These are phyloP conservation scores for Ranitomeya imitator DNA, from an alignment of 2,113 vertebrate genomes.

Conservation along the genomic window DNA sequence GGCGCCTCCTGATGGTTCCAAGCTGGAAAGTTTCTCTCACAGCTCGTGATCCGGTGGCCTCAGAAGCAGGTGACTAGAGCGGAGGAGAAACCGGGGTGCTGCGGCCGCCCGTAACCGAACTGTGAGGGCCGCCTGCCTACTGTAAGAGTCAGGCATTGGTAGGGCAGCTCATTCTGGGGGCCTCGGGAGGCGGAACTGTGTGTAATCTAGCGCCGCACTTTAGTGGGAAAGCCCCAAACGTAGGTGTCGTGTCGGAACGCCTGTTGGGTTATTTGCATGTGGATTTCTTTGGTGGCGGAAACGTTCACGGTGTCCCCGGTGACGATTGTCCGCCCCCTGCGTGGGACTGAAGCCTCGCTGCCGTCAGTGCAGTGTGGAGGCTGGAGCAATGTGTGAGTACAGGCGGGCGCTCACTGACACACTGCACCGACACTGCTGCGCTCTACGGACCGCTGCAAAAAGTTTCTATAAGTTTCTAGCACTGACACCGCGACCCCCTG, in stretches of 20 bases:
- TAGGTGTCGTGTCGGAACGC: background rate
- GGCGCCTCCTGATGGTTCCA: conserved; percentile 27
- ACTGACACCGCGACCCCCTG: too few species aligned
- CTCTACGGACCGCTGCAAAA: too few species aligned
- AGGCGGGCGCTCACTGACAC: background rate
- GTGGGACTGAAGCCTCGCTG: background rate
- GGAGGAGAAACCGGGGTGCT: background rate
- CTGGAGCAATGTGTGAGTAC: conserved; percentile 49
- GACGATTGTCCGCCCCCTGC: background rate
- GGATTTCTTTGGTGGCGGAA: background rate
- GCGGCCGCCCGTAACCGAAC: background rate
- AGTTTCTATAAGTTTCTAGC: too few species aligned
- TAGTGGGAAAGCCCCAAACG: background rate
- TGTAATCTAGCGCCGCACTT: background rate
- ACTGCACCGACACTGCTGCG: too few species aligned
- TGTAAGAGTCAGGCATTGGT: conserved; percentile 1
- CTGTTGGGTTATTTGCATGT: conserved; percentile 8
- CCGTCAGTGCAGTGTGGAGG: background rate
- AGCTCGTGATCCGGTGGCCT: conserved; percentile 34
- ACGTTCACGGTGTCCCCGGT: background rate
- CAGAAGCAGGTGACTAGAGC: background rate
- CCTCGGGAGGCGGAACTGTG: background rate
- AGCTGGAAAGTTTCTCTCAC: background rate
- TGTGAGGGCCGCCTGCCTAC: background rate
- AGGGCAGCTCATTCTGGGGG: background rate